These are phyloP conservation scores for Morinoia aosen DNA, from an alignment of 2,888 invertebrate genomes.

Conservation along the genomic window DNA sequence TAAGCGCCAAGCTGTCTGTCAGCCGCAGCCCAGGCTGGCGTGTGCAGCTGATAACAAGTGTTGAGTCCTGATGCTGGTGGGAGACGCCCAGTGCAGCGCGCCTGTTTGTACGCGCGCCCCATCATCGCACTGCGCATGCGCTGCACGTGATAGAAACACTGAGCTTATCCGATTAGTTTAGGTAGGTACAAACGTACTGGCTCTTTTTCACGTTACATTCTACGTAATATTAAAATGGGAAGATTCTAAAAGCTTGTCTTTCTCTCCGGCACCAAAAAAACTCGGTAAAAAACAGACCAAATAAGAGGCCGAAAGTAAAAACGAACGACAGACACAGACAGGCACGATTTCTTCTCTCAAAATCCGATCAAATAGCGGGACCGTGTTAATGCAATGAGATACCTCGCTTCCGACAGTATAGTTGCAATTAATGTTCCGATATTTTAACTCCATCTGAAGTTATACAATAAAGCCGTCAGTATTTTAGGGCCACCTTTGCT, in stretches of 20 bases:
- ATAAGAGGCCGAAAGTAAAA: not conserved
- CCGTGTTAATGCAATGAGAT: constrained; percentile 4
- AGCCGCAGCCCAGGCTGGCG: not conserved
- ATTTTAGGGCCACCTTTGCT: constrained; percentile 21
- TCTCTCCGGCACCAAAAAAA: too few relatives aligned
- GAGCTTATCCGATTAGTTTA: not conserved
- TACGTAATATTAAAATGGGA: too few relatives aligned
- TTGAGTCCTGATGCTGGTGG: not conserved
- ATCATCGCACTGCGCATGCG: not conserved
- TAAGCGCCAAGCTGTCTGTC: constrained; percentile 36
- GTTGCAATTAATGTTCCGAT: not conserved
- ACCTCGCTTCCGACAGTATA: not conserved
- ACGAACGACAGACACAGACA: not conserved
- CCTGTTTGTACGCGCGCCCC: not conserved
- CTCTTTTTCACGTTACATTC: too few relatives aligned
- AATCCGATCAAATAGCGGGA: not conserved
- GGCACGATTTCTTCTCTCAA: not conserved
- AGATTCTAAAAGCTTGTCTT: too few relatives aligned
- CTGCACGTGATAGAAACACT: not conserved
- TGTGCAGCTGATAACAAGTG: not conserved
- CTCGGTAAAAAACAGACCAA: not conserved
- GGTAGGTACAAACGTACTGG: too few relatives aligned
- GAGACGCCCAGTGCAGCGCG: not conserved
- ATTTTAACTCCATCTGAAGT: not conserved
- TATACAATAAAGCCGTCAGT: not conserved